These are phyloP conservation scores for Drosophila littoralis DNA, from an alignment of 1,140 invertebrate genomes.

Conservation along the genomic window DNA sequence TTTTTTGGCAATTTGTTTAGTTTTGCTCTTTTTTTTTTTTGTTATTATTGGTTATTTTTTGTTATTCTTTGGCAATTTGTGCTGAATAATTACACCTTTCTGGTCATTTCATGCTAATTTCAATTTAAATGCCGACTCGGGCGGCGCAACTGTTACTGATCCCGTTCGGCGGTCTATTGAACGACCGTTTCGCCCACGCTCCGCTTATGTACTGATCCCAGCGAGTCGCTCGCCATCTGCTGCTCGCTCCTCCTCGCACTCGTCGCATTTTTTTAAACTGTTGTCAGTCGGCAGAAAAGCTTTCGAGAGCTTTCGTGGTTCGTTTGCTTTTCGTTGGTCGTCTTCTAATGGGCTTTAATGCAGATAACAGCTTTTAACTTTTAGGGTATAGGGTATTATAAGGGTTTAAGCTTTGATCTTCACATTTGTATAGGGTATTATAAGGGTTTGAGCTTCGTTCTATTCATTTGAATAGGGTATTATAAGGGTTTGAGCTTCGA, in stretches of 20 bases:
- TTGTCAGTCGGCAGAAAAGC: conserved; percentile 25
- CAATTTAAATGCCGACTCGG: background rate
- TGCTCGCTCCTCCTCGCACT: conserved; percentile 38
- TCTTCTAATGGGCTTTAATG: background rate
- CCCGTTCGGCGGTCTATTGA: conserved; percentile 57
- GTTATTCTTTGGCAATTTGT: conserved; percentile 15
- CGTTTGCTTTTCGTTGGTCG: conserved; percentile 1
- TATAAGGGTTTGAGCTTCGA: no score
- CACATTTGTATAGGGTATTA: no score
- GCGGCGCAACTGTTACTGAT: conserved; percentile 25
- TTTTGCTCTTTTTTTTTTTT: background rate
- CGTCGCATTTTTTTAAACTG: conserved; percentile 32
- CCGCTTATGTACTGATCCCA: conserved; percentile 61
- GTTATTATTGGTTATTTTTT: conserved; percentile 1
- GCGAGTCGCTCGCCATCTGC: conserved; percentile 25
- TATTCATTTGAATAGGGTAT: no score
- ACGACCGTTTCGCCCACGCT: conserved; percentile 53
- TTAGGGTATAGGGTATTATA: no score
- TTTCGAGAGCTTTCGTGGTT: conserved; percentile 46
- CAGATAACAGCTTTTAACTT: background rate
- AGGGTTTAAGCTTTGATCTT: no score
- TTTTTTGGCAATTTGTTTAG: background rate
- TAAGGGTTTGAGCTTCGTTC: no score
- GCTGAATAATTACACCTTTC: conserved; percentile 15
- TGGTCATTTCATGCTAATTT: conserved; percentile 6